Percentiles rank a stretch among this genome's conserved stretches.
Conservation (phyloP, 2,888 invertebrate species). For the Cephus pygmeus region DNA sequence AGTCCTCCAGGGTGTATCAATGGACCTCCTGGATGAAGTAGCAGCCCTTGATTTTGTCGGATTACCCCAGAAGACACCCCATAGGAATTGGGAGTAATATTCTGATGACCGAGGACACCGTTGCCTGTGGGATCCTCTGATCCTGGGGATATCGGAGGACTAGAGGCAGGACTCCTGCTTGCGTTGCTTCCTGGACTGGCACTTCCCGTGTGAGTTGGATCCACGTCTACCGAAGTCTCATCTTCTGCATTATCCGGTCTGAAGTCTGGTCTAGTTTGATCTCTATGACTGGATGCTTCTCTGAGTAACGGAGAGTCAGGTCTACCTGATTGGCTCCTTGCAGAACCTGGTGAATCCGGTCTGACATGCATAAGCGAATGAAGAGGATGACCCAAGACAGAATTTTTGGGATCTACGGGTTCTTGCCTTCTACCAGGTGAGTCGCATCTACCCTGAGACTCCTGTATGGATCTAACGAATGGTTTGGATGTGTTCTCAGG, state of each 20-base stretch:
- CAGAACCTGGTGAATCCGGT: constrained; percentile 2
- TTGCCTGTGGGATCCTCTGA: constrained; percentile 77
- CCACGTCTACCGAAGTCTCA: constrained; percentile 44
- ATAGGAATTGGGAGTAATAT: constrained; percentile 34
- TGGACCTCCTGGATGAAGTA: constrained; percentile 56
- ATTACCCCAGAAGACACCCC: constrained; percentile 37
- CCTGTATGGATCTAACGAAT: constrained; percentile 10
- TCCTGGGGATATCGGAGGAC: constrained; percentile 88
- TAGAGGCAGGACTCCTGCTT: constrained; percentile 73
- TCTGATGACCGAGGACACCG: constrained; percentile 41
- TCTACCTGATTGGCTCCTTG: constrained; percentile 14
- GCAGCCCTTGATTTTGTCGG: constrained; percentile 56
- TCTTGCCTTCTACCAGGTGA: not conserved
- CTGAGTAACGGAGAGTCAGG: constrained; percentile 15
- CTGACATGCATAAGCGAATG: constrained; percentile 30
- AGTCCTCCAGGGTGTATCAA: constrained; percentile 57
- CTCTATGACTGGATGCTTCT: constrained; percentile 49
- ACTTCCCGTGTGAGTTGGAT: constrained; percentile 65
- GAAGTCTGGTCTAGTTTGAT: constrained; percentile 54
- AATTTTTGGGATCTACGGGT: not conserved
- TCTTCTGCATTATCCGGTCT: constrained; percentile 48
- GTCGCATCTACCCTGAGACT: constrained; percentile 27
- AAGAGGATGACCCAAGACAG: constrained; percentile 31
- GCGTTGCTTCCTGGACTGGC: constrained; percentile 73
- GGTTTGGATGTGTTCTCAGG: not conserved